Conservation (phyloP, 2,113 vertebrate species). For the Myiagra hebetior region DNA sequence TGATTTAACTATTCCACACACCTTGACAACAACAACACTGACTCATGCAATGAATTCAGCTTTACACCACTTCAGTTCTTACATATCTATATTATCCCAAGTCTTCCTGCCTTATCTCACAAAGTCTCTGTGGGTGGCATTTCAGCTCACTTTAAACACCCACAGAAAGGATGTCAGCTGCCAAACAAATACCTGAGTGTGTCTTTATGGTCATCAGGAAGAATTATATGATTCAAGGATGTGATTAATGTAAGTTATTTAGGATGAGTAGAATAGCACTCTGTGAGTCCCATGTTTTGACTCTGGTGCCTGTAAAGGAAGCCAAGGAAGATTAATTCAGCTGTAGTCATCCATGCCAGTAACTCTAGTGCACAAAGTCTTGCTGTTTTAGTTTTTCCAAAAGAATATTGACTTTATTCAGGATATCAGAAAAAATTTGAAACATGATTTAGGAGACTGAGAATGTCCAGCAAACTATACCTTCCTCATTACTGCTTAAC, state of each 20-base stretch:
- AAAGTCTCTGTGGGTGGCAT: background rate
- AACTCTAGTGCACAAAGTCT: background rate
- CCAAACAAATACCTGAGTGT: background rate
- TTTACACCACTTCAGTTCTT: background rate
- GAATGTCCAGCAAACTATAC: background rate
- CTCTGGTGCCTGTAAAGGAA: background rate
- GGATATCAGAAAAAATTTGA: background rate
- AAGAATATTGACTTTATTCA: background rate
- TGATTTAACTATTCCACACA: background rate
- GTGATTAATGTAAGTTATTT: background rate
- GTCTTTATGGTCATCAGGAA: background rate
- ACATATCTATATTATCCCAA: background rate
- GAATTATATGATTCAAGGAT: background rate
- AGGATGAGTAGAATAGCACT: background rate
- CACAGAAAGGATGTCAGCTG: background rate
- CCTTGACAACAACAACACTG: background rate
- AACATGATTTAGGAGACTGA: background rate
- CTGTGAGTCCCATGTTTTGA: background rate
- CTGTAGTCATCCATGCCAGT: background rate
- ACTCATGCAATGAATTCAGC: background rate
- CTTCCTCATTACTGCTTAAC: background rate
- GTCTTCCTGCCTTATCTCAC: background rate
- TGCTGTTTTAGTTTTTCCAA: background rate
- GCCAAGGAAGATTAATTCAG: background rate
- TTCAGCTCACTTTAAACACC: background rate